Base-by-base conservation (phyloP, 2,113 vertebrate species). In the Murina feae region DNA sequence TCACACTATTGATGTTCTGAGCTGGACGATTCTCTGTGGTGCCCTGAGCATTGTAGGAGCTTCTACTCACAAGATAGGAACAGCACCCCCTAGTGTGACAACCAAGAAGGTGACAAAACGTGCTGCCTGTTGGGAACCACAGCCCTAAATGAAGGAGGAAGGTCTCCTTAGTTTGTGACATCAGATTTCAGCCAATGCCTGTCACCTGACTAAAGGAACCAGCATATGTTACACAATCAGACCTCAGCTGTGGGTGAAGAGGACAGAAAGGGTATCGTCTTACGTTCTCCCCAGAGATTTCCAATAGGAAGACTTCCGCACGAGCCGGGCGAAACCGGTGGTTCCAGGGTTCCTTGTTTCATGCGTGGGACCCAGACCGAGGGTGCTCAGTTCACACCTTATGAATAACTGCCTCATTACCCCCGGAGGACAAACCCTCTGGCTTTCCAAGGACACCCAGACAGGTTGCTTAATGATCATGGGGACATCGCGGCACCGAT, bases 391-490 rank as follows among this genome's bases (percentile, higher is more conserved):
- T 82, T 60, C 93, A 83, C 0, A 1, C 65, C 2, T 9, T 58
- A 20, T 68, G 89, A 94, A 92, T 30, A 95, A 5, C 72, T 87
- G 47, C 39, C 21, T 66, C 58, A 3, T 63, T 83, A 44, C 96
- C 53, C 81, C 90, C 8, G 28, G 87, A 97, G 79, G 95, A 42
- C 12, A 68, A 53, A 78, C 80, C 35, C 66, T 55, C 53, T n/a
- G 66, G 37, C 71, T 95, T 94, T 87, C 21, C 42, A 90, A 96
- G 95, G 96, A 94, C 79, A 23, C 58, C 96, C 28, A 85, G 94
- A 63, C 95, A 97, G 95, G 69, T 74, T 93, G 97, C 93, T 92
- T 89, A 88, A 83, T 85, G 96, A 95, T 92, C 96, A 65, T 5
- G 84, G 97, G 92, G 92, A 96, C 85, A 20, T 4, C 81, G 92